Conservation (phyloP, 2,113 vertebrate species). For the Mystacornis crossleyi region DNA sequence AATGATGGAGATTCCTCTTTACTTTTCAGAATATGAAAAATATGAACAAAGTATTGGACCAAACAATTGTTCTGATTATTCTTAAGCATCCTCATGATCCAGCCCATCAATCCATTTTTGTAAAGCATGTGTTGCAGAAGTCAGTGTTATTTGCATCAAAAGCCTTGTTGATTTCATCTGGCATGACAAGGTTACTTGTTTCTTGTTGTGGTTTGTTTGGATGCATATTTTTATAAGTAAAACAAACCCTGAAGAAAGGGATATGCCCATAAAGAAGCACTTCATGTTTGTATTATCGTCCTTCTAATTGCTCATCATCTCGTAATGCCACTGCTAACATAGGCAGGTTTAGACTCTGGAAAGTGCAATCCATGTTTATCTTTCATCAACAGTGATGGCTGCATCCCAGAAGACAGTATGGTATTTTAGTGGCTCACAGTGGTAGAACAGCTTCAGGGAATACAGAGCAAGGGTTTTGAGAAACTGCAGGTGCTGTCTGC, state of each 20-base stretch:
- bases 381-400: background rate
- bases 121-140: background rate
- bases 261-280: background rate
- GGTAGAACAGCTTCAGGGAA: background rate
- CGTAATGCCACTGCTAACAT: background rate
- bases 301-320: background rate
- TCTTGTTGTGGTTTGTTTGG: background rate
- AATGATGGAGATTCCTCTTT: background rate
- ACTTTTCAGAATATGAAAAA: background rate
- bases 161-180: background rate
- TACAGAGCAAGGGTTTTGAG: background rate
- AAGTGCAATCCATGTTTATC: background rate
- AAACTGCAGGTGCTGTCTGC: background rate
- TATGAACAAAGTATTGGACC: background rate
- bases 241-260: background rate
- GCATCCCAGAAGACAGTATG: background rate
- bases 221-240: background rate
- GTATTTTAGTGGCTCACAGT: background rate
- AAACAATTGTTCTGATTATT: background rate
- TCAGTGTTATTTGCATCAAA: background rate
- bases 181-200: background rate
- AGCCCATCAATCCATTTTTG: accelerated
- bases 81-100: background rate
- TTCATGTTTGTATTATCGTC: background rate
- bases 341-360: background rate